These are phyloP conservation scores for Mamestra configurata DNA, from an alignment of 1,140 invertebrate species.

Conservation along the genomic window DNA sequence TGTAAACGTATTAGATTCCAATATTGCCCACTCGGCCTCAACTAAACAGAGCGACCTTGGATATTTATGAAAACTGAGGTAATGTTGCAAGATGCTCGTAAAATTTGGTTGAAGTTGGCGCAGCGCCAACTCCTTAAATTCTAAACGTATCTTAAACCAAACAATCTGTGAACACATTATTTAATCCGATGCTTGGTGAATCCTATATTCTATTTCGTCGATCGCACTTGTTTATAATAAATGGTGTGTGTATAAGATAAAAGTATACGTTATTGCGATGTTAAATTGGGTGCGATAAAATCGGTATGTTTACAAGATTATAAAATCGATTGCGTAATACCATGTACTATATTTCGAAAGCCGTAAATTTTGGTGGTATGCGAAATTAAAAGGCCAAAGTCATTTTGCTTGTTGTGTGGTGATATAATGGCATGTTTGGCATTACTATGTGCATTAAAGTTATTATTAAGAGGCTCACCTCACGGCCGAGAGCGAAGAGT, in stretches of 20 bases:
- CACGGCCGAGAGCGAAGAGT: constrained; percentile 96
- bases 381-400: neutral
- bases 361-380: constrained; percentile 17
- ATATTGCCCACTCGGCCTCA: constrained; percentile 58
- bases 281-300: constrained; percentile 42
- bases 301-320: constrained; percentile 34
- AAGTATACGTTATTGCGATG: neutral
- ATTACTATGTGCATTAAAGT: neutral
- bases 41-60: constrained; percentile 68
- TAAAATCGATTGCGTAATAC: constrained; percentile 45
- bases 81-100: constrained; percentile 81
- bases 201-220: constrained; percentile 53
- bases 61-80: constrained; percentile 84
- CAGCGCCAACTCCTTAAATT: constrained; percentile 72
- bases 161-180: constrained; percentile 72
- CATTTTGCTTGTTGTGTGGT: neutral
- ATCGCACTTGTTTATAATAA: constrained; percentile 55
- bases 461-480: constrained; percentile 90
- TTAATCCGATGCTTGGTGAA: constrained; percentile 43
- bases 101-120: constrained; percentile 80
- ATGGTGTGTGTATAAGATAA: neutral
- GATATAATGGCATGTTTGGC: neutral
- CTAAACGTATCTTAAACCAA: constrained; percentile 74
- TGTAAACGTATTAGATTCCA: constrained; percentile 49
- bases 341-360: constrained; percentile 17